Conservation (phyloP, 2,888 invertebrate genomes). For the Eucriotettix oculatus region DNA sequence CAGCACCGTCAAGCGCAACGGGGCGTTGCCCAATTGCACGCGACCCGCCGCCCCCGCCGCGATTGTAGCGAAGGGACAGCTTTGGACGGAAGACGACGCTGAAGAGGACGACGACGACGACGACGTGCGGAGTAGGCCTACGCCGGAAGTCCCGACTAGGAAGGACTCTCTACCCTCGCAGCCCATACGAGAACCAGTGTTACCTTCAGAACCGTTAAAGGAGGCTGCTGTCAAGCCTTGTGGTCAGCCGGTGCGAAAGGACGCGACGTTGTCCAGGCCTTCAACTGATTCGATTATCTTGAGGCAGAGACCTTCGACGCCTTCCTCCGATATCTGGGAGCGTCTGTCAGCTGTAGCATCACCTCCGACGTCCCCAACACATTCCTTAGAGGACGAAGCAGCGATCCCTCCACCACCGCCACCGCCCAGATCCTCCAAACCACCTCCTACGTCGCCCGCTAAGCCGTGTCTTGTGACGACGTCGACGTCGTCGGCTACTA, state of each 20-base stretch:
- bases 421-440: not conserved
- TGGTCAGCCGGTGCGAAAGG: no score
- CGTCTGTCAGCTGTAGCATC: not conserved
- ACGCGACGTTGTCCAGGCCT: no score
- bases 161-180: no score
- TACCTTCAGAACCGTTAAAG: no score
- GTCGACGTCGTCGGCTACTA: not conserved
- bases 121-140: no score
- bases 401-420: slow-evolving; percentile 2
- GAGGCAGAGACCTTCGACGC: not conserved
- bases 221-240: no score
- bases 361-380: not conserved
- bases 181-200: no score
- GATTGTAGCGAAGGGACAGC: no score
- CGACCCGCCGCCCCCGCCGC: not conserved
- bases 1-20: not conserved
- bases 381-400: not conserved
- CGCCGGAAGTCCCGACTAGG: no score
- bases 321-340: not conserved
- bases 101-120: no score
- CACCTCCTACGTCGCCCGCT: not conserved
- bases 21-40: not conserved
- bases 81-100: no score
- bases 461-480: slow-evolving; percentile 1
- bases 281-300: no score